Evolutionary conservation across 2,113 vertebrate species (phyloP).

Genomic region (Prolemur simus): DNA sequence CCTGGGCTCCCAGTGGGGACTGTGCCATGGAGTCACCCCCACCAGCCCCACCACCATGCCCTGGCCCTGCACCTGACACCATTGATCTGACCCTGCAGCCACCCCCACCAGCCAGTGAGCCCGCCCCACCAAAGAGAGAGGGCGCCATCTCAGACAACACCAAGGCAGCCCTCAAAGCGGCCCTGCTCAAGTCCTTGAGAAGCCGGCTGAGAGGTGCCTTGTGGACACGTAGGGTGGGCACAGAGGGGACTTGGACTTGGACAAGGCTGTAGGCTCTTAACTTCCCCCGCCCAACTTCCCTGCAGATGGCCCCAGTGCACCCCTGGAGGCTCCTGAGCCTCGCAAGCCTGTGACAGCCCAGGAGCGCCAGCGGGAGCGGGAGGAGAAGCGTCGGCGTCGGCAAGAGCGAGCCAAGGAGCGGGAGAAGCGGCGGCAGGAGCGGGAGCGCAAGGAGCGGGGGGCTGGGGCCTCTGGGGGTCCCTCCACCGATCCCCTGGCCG

Average conservation of each 20-base stretch:
- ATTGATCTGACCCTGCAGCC: slow-evolving; percentile 88
- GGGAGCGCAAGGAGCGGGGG: slow-evolving; percentile 86
- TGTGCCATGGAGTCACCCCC: slow-evolving; percentile 82
- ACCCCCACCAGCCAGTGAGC: slow-evolving; percentile 69
- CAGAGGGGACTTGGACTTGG: not conserved
- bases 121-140: slow-evolving; percentile 84
- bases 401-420: slow-evolving; percentile 91
- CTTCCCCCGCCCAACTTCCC: not conserved
- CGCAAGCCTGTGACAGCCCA: slow-evolving; percentile 92
- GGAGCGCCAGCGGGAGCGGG: slow-evolving; percentile 93
- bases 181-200: slow-evolving; percentile 91
- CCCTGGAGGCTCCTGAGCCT: slow-evolving; percentile 80
- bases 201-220: slow-evolving; percentile 89
- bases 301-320: slow-evolving; percentile 74
- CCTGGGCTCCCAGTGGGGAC: slow-evolving; percentile 86
- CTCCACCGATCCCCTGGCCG: slow-evolving; percentile 81
- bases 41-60: slow-evolving; percentile 58
- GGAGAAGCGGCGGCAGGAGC: slow-evolving; percentile 89
- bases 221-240: not conserved
- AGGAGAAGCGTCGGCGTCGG: slow-evolving; percentile 91
- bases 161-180: slow-evolving; percentile 94
- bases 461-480: slow-evolving; percentile 77
- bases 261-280: not conserved
- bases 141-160: slow-evolving; percentile 95
- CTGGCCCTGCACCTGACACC: slow-evolving; percentile 81